Evolutionary conservation across 2,888 invertebrate genomes (phyloP), one percentile per base, ranked within the genome.

Genomic region (Catotricha subobsoleta): DNA sequence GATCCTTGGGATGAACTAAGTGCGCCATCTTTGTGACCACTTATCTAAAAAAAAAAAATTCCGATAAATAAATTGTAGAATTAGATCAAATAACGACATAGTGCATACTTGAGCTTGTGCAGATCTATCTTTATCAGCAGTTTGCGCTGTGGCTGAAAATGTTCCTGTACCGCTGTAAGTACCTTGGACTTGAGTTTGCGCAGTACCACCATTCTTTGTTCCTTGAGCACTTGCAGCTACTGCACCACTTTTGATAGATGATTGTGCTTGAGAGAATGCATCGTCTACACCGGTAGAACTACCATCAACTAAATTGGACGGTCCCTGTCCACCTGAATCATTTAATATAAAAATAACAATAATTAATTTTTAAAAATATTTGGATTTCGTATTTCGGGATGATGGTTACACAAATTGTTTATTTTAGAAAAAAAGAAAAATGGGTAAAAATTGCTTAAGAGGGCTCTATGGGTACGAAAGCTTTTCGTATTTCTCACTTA

Each of bases 131-230:
- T 69, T 73, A 44, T 82, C 82, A 29, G 74, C 76, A 12, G 80
- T 80, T 60, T 81, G 80, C 6, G 84, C 83, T 55, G 78, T 81
- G 8, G 86, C 86, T 47, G 80, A 79, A 55, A 87, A 86, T 1
- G 81, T 75, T 12, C 84, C 84, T 18, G 73, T 68, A 2, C 80
- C 79, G 1, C 74, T 72, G 52, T 86, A 84, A 1, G 76, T 76
- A 20, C 86, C 86, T 40, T 77, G 77, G 1, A 87, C 83, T 62
- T 83, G 80, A 1, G 86, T 80, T 59, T 84, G 81, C 1, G 86
- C 78, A 3, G 74, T 74, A 9, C 80, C 83, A 45, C 76, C 76
- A 21, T 72, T 72, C 51, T 74, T 79, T 48, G 71, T 74, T 12
- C 86, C 86, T 60, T 80, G 78, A 12, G 86, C 77, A 41, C 76